Base-by-base conservation (phyloP, 2,797 vertebrate genomes). In the Onychomys torridus region DNA sequence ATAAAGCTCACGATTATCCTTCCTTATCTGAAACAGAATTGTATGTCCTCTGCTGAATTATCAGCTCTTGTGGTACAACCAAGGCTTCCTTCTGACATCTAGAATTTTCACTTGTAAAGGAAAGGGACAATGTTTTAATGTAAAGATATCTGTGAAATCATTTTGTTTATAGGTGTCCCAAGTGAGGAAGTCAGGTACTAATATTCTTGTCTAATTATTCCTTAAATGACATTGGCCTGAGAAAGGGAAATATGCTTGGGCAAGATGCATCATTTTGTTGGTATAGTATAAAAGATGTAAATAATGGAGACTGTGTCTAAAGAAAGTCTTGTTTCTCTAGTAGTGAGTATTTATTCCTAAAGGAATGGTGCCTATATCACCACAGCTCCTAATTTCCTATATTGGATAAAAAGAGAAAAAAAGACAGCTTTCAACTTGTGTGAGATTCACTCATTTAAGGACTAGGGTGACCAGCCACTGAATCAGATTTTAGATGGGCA, bases 51-150 rank as follows among this genome's bases (percentile, higher is more conserved):
- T 34, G 4, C 91, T 61, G 83, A 0, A 23, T 82, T 92, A 57
- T 76, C 16, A 1, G 0, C 61, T 63, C 2, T 5, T 75, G 0
- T 25, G 0, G 4, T 84, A 5, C 1, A 29, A 40, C 89, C 8
- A 37, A 25, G 5, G 13, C 9, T 49, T 78, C 2, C 71, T 46
- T 9, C 37, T 34, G 17, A 32, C 16, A 34, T 29, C 27, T 19
- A 89, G 6, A 46, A 2, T 43, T 76, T 93, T 92, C 1, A 11
- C 0, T 17, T 6, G n/a, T 46, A 57, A 34, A 57, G 27, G 27
- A 59, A 57, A 57, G 1, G 14, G 11, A 21, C 19, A 67, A 46
- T 0, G 25, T 43, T 19, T 76, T 67, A 2, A 1, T 34, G 49
- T 6, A 90, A 93, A 7, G 16, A 32, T 14, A 1, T 40, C 40